phyloP scores from a whole-genome alignment of 2,113 vertebrate genomes.

The Pandion haliaetus region DNA sequence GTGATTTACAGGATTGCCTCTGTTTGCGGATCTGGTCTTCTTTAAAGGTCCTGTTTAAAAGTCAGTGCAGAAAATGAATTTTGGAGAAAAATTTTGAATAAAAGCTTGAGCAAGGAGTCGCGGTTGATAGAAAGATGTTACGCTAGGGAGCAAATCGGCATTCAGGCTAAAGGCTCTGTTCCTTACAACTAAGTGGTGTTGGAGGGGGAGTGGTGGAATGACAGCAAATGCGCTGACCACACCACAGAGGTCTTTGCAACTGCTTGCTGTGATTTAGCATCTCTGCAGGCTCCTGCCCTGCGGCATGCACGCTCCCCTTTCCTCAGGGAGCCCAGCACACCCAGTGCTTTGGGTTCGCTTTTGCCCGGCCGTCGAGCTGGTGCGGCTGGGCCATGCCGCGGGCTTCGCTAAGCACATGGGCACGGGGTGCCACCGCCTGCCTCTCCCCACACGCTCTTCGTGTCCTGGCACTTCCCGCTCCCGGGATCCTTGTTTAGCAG shows the following conservation, averaged over 20 bases:
- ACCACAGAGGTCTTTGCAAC: not conserved
- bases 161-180: not conserved
- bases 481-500: not conserved
- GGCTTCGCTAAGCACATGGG: not conserved
- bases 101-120: not conserved
- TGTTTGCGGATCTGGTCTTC: not conserved
- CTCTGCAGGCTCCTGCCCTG: not conserved
- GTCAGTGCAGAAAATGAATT: not conserved
- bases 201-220: not conserved
- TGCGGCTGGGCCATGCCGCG: not conserved
- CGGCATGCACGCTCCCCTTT: not conserved
- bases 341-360: not conserved
- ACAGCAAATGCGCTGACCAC: not conserved
- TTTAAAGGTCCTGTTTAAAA: not conserved
- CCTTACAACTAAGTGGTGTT: not conserved
- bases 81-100: not conserved
- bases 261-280: not conserved
- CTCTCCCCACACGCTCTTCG: accelerated
- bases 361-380: not conserved
- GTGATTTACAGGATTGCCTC: not conserved
- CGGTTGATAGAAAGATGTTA: not conserved
- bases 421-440: not conserved
- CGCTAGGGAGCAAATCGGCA: not conserved
- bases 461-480: not conserved
- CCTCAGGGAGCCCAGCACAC: accelerated